Percentiles rank a stretch among this genome's conserved stretches.
These are phyloP conservation scores for Leuciscus waleckii DNA, from an alignment of 2,797 vertebrate species.

Conservation along the genomic window DNA sequence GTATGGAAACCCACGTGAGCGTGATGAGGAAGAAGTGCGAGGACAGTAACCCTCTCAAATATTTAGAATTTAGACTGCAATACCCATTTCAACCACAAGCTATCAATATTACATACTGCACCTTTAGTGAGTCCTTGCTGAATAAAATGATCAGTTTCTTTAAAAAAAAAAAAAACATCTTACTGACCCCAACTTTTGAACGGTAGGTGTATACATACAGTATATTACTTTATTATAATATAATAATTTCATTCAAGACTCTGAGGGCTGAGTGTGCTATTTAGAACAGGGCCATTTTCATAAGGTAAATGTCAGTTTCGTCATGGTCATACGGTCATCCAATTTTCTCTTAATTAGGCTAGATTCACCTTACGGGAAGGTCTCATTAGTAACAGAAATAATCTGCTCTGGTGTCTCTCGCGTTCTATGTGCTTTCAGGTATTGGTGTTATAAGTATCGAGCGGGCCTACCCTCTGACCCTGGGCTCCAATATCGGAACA, in stretches of 20 bases:
- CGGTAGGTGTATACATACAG: too few relatives aligned
- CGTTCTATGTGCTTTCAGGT: slow-evolving; percentile 63
- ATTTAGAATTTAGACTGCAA: too few relatives aligned
- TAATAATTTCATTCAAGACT: background rate
- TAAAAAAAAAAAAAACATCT: too few relatives aligned
- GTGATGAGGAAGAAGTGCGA: too few relatives aligned
- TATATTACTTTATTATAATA: background rate
- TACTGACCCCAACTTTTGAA: too few relatives aligned
- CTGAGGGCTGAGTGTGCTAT: background rate
- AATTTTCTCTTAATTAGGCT: slow-evolving; percentile 14
- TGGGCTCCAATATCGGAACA: slow-evolving; percentile 81
- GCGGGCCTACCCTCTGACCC: slow-evolving; percentile 79
- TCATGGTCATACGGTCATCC: background rate
- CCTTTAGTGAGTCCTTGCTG: background rate
- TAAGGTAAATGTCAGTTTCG: background rate
- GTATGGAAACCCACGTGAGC: too few relatives aligned
- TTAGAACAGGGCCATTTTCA: background rate
- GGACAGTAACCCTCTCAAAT: too few relatives aligned
- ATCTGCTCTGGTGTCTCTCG: background rate
- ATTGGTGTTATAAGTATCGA: slow-evolving; percentile 82
- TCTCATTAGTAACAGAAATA: background rate
- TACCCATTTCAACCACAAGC: background rate
- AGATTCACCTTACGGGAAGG: slow-evolving; percentile 8
- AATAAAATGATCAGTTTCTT: too few relatives aligned
- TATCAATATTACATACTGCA: background rate